phyloP scores from a whole-genome alignment of 2,113 vertebrate species.

The Chlorodrepanis virens region DNA sequence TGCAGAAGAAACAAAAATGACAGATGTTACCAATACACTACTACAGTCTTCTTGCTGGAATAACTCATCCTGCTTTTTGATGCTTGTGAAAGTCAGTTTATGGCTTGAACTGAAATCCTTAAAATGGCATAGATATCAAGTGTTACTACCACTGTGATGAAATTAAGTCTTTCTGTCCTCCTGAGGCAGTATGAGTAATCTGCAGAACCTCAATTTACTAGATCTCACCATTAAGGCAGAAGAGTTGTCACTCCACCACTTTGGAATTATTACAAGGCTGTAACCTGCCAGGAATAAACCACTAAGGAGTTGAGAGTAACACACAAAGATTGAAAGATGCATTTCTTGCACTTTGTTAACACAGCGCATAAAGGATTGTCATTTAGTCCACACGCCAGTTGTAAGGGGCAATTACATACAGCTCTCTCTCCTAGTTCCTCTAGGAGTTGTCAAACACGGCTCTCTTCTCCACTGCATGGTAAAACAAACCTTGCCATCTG shows the following conservation, averaged over 20 bases:
- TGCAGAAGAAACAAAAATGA: not conserved
- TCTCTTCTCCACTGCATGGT: not conserved
- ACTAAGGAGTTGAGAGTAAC: not conserved
- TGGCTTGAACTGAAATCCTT: not conserved
- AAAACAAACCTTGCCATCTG: not conserved
- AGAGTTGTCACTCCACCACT: not conserved
- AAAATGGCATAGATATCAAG: not conserved
- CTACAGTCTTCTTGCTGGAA: not conserved
- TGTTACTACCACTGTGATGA: not conserved
- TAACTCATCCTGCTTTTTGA: not conserved
- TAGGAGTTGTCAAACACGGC: not conserved
- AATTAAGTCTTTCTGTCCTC: not conserved
- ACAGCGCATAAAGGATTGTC: fast-evolving
- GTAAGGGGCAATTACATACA: not conserved
- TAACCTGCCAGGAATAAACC: not conserved
- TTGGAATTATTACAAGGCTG: not conserved
- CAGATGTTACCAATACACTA: not conserved
- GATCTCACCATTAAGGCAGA: not conserved
- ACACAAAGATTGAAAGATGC: not conserved
- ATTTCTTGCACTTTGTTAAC: not conserved
- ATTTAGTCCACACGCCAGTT: not conserved
- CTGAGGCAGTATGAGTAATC: not conserved
- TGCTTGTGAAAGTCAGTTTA: not conserved
- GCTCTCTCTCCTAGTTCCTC: not conserved
- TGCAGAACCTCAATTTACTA: not conserved